Evolutionary conservation across 35 echinoderm and acorn worm species (phyloP).

Genomic region (Ophioderma brevispina): DNA sequence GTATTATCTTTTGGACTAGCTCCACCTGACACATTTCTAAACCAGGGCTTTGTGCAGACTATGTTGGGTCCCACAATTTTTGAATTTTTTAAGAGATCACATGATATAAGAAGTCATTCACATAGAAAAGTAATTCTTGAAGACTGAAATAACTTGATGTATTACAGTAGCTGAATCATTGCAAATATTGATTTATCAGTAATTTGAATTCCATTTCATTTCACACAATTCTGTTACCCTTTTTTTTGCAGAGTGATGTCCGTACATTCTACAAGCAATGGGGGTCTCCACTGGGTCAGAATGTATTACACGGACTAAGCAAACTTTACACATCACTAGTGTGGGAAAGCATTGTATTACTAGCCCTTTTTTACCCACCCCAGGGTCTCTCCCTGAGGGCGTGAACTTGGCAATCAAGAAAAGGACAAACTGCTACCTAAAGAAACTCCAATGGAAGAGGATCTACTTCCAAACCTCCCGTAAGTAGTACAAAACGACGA

Average conservation of each 20-base stretch:
- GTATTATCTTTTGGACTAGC: neutral
- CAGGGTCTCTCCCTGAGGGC: conserved; percentile 80
- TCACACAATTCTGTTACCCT: neutral
- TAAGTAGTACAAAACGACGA: neutral
- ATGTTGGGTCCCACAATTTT: neutral
- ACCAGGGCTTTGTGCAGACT: neutral
- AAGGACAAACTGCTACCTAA: conserved; percentile 90
- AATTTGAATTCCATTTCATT: too few species aligned
- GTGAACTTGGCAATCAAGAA: conserved; percentile 88
- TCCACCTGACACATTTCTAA: neutral
- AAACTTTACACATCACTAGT: conserved; percentile 95
- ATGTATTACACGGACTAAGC: conserved; percentile 78
- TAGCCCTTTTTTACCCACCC: conserved; percentile 95
- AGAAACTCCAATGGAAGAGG: conserved; percentile 53
- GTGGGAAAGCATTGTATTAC: conserved; percentile 95
- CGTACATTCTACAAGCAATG: conserved; percentile 94
- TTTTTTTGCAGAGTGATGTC: conserved; percentile 89
- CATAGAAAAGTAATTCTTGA: too few species aligned
- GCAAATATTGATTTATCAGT: too few species aligned
- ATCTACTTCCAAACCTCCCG: conserved; percentile 32
- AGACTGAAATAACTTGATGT: too few species aligned
- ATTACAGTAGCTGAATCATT: too few species aligned
- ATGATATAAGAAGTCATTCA: too few species aligned
- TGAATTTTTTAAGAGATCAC: too few species aligned
- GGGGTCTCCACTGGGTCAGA: conserved; percentile 94